These are phyloP conservation scores for Heliconius melpomene DNA, from an alignment of 1,140 invertebrate genomes.

Conservation along the genomic window DNA sequence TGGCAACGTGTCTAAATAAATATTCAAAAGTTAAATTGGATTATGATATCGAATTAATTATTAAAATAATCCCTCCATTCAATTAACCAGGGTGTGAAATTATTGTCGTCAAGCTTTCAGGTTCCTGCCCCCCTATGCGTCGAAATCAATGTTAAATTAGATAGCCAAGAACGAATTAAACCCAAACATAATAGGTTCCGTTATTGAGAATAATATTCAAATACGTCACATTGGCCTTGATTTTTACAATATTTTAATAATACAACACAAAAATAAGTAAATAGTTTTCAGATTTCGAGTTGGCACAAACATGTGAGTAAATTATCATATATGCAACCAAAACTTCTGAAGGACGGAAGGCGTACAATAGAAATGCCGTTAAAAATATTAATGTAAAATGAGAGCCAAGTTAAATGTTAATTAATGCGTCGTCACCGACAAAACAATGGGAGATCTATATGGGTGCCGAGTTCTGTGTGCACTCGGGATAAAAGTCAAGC, in stretches of 20 bases:
- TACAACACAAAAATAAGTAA: not conserved
- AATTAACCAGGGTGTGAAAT: slow-evolving; percentile 1
- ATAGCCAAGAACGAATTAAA: not conserved
- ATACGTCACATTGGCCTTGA: not conserved
- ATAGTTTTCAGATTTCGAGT: not conserved
- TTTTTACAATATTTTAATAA: too few relatives aligned
- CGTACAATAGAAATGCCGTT: not conserved
- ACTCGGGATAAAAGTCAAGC: too few relatives aligned
- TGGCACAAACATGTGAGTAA: slow-evolving; percentile 3
- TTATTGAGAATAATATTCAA: not conserved
- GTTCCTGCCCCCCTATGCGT: not conserved
- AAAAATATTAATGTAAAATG: too few relatives aligned
- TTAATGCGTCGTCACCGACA: too few relatives aligned
- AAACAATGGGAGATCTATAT: too few relatives aligned
- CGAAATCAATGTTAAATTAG: not conserved
- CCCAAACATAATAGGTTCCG: not conserved
- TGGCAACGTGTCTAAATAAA: not conserved
- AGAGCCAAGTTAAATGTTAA: too few relatives aligned
- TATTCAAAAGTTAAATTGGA: not conserved
- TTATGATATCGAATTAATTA: not conserved
- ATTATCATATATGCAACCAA: not conserved
- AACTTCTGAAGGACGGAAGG: not conserved
- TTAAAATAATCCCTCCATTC: not conserved
- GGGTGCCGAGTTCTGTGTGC: too few relatives aligned
- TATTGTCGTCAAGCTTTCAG: not conserved